Percentiles rank a stretch among this genome's conserved stretches.
Conservation (phyloP, 2,888 invertebrate species). For the Ectobius pallidus region DNA sequence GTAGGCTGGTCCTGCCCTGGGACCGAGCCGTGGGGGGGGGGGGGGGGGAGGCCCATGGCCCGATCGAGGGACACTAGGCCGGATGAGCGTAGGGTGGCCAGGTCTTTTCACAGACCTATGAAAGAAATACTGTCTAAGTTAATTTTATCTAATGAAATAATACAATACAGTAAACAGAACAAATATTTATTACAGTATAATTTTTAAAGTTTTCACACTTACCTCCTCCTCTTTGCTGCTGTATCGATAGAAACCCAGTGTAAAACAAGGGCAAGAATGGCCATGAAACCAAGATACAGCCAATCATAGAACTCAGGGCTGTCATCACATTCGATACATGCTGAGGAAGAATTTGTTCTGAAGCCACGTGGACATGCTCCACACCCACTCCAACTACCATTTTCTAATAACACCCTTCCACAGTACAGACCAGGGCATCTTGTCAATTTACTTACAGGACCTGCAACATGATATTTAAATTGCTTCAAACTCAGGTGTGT, state of each 20-base stretch:
- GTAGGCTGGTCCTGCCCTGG: too few species aligned
- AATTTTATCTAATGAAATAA: too few species aligned
- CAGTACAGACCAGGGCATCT: slow-evolving; percentile 84
- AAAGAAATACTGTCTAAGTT: too few species aligned
- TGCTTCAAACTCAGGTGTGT: too few species aligned
- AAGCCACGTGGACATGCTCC: slow-evolving; percentile 87
- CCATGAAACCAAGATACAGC: slow-evolving; percentile 95
- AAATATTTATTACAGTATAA: neutral
- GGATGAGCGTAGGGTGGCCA: too few species aligned
- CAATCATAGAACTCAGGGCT: slow-evolving; percentile 86
- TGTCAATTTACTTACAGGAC: neutral
- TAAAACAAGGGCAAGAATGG: slow-evolving; percentile 81
- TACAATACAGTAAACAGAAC: too few species aligned
- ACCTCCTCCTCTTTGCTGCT: slow-evolving; percentile 68
- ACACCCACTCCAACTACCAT: slow-evolving; percentile 79
- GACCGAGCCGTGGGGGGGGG: too few species aligned
- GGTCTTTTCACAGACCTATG: too few species aligned
- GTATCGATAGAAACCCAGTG: slow-evolving; percentile 92
- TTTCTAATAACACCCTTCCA: slow-evolving; percentile 69
- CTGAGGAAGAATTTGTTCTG: slow-evolving; percentile 70
- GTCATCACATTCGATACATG: slow-evolving; percentile 78
- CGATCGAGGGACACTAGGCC: too few species aligned
- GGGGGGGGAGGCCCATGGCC: too few species aligned
- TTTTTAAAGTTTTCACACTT: too few species aligned
- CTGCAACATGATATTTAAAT: too few species aligned